Conservation (phyloP, 2,888 invertebrate genomes). For the Trileptium ribeirensis region DNA sequence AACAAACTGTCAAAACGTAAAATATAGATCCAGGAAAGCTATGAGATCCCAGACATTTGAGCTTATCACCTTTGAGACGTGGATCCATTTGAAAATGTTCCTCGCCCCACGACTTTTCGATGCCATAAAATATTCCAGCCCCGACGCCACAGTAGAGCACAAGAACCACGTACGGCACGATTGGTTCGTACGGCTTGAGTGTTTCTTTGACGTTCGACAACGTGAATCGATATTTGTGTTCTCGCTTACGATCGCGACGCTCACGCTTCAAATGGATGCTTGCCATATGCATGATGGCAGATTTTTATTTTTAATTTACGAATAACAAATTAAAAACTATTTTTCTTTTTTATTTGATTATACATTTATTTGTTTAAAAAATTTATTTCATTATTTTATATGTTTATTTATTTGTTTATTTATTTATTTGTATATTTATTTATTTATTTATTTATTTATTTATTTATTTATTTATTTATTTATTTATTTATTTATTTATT, state of each 20-base stretch:
- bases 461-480: too few species aligned
- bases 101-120: background rate
- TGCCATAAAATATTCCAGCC: background rate
- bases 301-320: background rate
- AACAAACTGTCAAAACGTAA: conserved; percentile 1
- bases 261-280: background rate
- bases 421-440: too few species aligned
- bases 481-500: too few species aligned
- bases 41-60: background rate
- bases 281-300: background rate
- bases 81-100: background rate
- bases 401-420: too few species aligned
- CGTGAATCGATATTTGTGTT: background rate
- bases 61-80: background rate
- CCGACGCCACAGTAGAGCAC: background rate
- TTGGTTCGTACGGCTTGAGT: background rate
- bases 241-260: background rate
- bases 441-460: too few species aligned
- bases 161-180: background rate
- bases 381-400: too few species aligned
- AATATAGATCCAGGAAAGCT: background rate
- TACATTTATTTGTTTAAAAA: too few species aligned
- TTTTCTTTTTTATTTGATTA: too few species aligned
- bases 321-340: background rate
- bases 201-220: background rate